Evolutionary conservation across 2,113 vertebrate genomes (phyloP).

Genomic region (Platysternon megacephalum): DNA sequence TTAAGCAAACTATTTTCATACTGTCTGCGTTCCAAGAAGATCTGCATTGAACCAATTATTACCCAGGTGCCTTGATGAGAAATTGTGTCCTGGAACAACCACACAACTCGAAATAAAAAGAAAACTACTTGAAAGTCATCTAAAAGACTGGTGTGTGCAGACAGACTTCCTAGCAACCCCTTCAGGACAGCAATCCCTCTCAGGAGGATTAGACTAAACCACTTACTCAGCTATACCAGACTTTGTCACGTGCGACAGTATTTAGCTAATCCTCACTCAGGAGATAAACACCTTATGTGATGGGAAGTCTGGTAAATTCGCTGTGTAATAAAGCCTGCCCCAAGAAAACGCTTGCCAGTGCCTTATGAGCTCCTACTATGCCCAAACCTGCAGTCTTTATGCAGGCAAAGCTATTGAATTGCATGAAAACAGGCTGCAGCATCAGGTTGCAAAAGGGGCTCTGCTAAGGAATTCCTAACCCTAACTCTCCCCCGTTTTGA

Average conservation of each 20-base stretch:
- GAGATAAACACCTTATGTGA: conserved; percentile 8
- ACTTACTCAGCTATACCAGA: conserved; percentile 16
- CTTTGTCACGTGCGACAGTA: background rate
- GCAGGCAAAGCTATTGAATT: background rate
- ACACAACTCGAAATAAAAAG: background rate
- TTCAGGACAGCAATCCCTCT: conserved; percentile 11
- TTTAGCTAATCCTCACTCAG: conserved; percentile 19
- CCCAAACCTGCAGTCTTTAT: background rate
- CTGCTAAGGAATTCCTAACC: background rate
- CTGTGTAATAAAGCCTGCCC: background rate
- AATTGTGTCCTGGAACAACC: background rate
- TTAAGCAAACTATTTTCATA: background rate
- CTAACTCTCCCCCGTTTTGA: background rate
- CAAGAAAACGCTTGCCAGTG: background rate
- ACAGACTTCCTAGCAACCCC: conserved; percentile 3
- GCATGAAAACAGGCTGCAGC: background rate
- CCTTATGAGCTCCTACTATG: background rate
- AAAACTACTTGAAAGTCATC: background rate
- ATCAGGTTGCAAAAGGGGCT: background rate
- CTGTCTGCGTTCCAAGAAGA: background rate
- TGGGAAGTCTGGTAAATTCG: background rate
- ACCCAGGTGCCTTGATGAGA: background rate
- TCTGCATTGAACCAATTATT: background rate
- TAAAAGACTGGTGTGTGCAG: background rate
- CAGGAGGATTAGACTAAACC: conserved; percentile 24